These are phyloP conservation scores for Crocuta crocuta DNA, from an alignment of 2,113 vertebrate genomes.

Conservation along the genomic window DNA sequence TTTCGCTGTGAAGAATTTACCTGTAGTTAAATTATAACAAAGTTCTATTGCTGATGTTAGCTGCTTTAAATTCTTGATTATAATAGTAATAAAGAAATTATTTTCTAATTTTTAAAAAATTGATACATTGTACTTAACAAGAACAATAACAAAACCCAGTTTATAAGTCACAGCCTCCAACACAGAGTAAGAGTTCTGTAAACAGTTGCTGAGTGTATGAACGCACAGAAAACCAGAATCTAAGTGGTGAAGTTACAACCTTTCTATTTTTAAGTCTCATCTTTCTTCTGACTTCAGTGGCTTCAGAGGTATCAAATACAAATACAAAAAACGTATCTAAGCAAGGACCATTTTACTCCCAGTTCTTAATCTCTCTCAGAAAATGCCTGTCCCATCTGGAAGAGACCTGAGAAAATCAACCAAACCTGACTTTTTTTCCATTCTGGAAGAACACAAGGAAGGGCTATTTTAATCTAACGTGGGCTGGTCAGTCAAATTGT, in stretches of 20 bases:
- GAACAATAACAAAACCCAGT: background rate
- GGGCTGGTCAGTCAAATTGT: background rate
- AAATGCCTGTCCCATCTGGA: background rate
- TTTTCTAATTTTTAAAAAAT: constrained; percentile 51
- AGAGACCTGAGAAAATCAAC: background rate
- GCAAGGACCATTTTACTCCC: background rate
- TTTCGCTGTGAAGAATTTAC: constrained; percentile 8
- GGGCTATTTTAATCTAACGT: background rate
- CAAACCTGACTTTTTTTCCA: background rate
- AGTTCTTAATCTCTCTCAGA: background rate
- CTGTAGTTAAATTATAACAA: constrained; percentile 9
- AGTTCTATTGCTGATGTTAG: background rate
- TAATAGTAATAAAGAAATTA: constrained; percentile 34
- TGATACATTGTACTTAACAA: background rate
- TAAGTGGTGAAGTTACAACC: background rate
- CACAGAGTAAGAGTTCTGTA: background rate
- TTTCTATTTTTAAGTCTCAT: background rate
- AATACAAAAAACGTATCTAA: background rate
- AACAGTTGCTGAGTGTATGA: background rate
- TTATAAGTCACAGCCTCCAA: background rate
- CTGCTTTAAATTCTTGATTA: background rate
- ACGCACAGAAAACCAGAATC: background rate
- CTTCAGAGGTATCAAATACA: background rate
- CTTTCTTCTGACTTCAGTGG: background rate
- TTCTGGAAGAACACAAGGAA: background rate